Base-by-base conservation (phyloP, 2,888 invertebrate genomes). In the Cylloceria caligata region DNA sequence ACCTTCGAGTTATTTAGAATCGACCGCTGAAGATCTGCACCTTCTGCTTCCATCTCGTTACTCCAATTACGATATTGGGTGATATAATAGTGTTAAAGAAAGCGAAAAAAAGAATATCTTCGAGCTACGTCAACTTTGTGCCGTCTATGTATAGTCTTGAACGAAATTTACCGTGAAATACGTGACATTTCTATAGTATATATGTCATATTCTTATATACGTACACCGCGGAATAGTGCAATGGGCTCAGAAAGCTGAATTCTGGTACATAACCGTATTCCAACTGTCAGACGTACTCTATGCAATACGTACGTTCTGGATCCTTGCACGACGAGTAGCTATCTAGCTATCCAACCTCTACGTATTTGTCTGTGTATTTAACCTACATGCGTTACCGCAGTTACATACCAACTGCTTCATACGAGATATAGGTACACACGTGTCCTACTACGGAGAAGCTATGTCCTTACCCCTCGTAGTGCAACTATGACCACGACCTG, bases 321-420 rank as follows among this genome's bases (percentile, higher is more conserved):
- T 81, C 49, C 52, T 60, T 34, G 27, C 49, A 57, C 75, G 64
- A 68, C 69, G 69, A 73, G 64, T 52, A 52, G 57, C 55, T 39
- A 68, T 49, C 36, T 47, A 64, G 42, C 39, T 62, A 64, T 30
- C 30, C 60, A 52, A 49, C 69, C 62, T 80, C 62, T 74, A 69
- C 69, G 80, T 76, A 76, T 76, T 76, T 76, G 80, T 67, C 75
- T 81, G 80, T 81, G 80, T 81, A 76, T 81, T 76, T 81, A 81
- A 81, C 80, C 80, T 76, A 81, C 75, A 81, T 81, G 80, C 80
- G 80, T 81, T 67, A 60, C 75, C 75, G 72, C 71, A 75, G 75
- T 72, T 76, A 76, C 80, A 76, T 76, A 80, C 80, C 52, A 52
- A 71, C 71, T 45, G 39, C 11, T 65, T 67, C 67, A 75, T 72